Evolutionary conservation across 2,113 vertebrate species (phyloP), one percentile per base, ranked within the genome.

Genomic region (Lonchura striata): DNA sequence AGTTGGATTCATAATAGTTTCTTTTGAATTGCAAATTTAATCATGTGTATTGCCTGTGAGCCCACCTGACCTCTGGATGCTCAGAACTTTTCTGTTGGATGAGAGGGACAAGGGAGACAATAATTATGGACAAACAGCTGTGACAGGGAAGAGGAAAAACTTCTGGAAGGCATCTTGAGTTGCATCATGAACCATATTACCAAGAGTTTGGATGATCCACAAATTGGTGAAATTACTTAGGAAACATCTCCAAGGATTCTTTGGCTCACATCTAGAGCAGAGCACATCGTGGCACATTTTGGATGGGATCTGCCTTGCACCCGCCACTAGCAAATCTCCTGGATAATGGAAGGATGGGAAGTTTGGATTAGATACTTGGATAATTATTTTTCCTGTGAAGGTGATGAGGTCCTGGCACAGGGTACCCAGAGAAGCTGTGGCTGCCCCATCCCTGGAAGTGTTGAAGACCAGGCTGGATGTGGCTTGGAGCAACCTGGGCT

Each of bases 381-480:
- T 17, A 52, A 3, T 0, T 10, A 20, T 15, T 50, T 60, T 53
- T 20, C 9, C 14, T 74, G 14, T 41, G 61, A 60, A 20, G 16
- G 12, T 46, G 24, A 8, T 2, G 18, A 74, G 24, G 8, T 20
- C 6, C 15, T 47, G 39, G 39, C 20, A 0, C 33, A 60, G 13
- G 11, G 2, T 47, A 2, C 3, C 14, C 47, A 61, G 70, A 54
- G 27, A 47, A 82, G 2, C 6, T 69, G 25, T 42, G 30, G 41
- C 2, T 69, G n/a, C 12, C 5, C 7, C 30, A 69, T 16, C 12
- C 25, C 41, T 90, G n/a, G 7, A 61, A 76, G 21, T 27, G 14
- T 27, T 0, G 35, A 31, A 76, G 47, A 6, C 8, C 47, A 20
- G 14, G 9, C 0, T 75, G 47, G 21, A 35, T 1, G 2, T 11